A percentile compares a stretch with the other conserved stretches of the same genome.
Conservation (phyloP, 2,888 invertebrate species). For the Subacronicta megacephala region DNA sequence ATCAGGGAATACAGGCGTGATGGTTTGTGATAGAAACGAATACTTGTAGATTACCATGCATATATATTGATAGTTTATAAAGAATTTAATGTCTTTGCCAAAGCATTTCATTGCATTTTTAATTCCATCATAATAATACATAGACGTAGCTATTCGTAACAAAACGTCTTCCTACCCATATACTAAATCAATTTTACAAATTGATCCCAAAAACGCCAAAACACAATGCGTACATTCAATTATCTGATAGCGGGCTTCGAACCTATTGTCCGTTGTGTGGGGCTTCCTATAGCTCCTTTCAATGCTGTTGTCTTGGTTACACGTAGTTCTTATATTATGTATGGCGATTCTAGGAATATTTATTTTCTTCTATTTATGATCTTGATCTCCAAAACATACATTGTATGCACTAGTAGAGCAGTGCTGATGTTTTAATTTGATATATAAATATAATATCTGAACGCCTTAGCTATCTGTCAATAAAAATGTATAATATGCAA, state of each 20-base stretch:
- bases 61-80: too few species aligned
- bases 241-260: slow-evolving; percentile 44
- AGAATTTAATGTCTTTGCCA: too few species aligned
- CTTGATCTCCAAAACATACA: background rate
- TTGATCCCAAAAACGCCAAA: slow-evolving; percentile 38
- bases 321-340: slow-evolving; percentile 14
- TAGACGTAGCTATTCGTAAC: background rate
- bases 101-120: too few species aligned
- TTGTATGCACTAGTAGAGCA: background rate
- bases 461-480: too few species aligned
- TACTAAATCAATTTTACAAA: slow-evolving; percentile 39
- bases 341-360: slow-evolving; percentile 7
- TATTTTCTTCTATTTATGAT: background rate
- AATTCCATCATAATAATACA: too few species aligned
- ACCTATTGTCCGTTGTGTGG: slow-evolving; percentile 35
- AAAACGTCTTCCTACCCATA: slow-evolving; percentile 5
- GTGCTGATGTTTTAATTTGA: too few species aligned
- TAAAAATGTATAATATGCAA: too few species aligned
- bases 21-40: too few species aligned
- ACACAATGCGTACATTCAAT: slow-evolving; percentile 49
- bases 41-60: too few species aligned
- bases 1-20: too few species aligned
- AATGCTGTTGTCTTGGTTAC: slow-evolving; percentile 21
- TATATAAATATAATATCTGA: too few species aligned
- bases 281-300: slow-evolving; percentile 23